A percentile compares a stretch with the other conserved stretches of the same genome.
Conservation (phyloP, 2,797 vertebrate genomes). For the Girardinus metallicus region DNA sequence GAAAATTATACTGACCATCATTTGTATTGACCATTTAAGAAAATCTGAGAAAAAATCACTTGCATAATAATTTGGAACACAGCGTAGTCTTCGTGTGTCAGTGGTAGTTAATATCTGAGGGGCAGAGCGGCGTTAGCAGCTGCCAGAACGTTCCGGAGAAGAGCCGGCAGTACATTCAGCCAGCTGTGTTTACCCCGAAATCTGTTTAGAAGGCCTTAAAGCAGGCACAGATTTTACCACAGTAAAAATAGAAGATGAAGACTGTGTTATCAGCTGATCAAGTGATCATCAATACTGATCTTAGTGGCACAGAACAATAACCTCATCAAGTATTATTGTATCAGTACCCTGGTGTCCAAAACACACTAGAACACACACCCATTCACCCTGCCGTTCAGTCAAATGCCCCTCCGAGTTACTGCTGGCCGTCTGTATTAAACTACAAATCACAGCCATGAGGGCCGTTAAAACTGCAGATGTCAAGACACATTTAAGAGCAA, state of each 20-base stretch:
- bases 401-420: constrained; percentile 39
- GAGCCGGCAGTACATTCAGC: background rate
- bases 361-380: background rate
- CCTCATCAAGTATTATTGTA: background rate
- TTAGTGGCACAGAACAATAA: background rate
- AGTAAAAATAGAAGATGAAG: background rate
- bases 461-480: constrained; percentile 57
- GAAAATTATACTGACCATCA: too few species aligned
- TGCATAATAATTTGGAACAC: too few species aligned
- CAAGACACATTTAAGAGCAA: constrained; percentile 41
- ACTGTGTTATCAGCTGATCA: background rate
- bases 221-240: background rate
- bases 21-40: too few species aligned
- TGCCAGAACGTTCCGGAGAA: constrained; percentile 2
- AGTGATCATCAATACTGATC: background rate
- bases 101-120: background rate
- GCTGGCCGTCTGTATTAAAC: constrained; percentile 55
- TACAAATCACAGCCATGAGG: constrained; percentile 39
- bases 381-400: constrained; percentile 13
- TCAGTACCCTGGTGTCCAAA: constrained; percentile 2
- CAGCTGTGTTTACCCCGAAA: background rate
- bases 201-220: background rate
- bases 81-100: background rate
- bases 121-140: background rate
- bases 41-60: too few species aligned